Base-by-base conservation (phyloP, 2,888 invertebrate species). In the Cantharis lateralis region DNA sequence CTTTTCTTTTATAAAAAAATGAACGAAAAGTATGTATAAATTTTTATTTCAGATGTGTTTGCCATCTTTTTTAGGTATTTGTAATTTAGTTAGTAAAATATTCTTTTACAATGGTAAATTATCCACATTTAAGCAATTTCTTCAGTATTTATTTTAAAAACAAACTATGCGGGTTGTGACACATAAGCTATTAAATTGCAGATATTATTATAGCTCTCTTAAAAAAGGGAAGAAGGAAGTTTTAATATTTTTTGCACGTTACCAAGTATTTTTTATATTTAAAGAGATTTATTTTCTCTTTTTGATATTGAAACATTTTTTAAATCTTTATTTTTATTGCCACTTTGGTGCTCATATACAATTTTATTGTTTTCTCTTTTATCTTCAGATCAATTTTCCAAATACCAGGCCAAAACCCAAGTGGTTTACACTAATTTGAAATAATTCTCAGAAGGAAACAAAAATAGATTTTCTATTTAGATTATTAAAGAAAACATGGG, bases 161-260 rank as follows among this genome's bases (percentile, higher is more conserved):
- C 1, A 48, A 80, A 83, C 82, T 81, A 86, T 84, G 84, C 86
- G 86, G 87, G 87, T 87, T 86, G 86, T 87, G 86, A 85, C 83
- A 82, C 81, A 82, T 79, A 80, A 81, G 81, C 80, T 81, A 82
- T 82, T 81, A 81, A 82, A 83, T 80, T 81, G 75, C 79, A 79
- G 72, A 80, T 79, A 48, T 48, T 48, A 79, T 69, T 80, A 74
- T 80, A 80, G 80, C 80, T 83, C 80, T 83, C 82, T 83, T 80
- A 78, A 68, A 74, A 69, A 72, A 79, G 82, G 83, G 82, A 83
- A 83, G 83, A 83, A 83, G 84, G 82, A 82, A 78, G 73, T 76
- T 73, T 77, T 15, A 66, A 71, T 69, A 80, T 74, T 77, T 66
- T 79, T 80, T 80, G 80, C 82, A 80, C 82, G 84, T 84, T 84